These are phyloP conservation scores for Megalopta genalis DNA, from an alignment of 1,140 invertebrate species.

Conservation along the genomic window DNA sequence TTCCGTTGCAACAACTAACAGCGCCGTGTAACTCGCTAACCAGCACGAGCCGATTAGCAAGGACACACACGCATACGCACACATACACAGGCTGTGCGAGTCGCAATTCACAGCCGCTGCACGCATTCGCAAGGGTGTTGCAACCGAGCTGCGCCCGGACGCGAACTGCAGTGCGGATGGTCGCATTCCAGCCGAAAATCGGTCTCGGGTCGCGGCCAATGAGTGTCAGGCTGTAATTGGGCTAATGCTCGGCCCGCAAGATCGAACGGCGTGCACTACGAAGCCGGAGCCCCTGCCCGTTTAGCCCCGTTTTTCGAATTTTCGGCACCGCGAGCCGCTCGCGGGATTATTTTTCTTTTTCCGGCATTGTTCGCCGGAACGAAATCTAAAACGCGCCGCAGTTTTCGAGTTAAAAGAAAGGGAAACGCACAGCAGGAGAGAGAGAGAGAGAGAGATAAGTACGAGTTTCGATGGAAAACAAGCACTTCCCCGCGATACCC, in stretches of 20 bases:
- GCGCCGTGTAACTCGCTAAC: no score
- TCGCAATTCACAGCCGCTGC: no score
- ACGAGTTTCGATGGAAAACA: slow-evolving; percentile 11
- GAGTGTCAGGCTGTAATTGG: background rate
- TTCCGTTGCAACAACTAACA: no score
- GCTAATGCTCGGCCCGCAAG: background rate
- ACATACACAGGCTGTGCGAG: no score
- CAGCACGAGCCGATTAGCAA: no score
- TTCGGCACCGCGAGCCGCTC: background rate
- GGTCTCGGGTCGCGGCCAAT: background rate
- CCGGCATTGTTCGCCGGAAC: background rate
- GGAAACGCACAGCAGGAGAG: background rate
- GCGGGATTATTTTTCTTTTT: background rate
- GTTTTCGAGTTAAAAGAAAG: background rate
- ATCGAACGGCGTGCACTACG: background rate
- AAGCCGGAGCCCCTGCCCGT: no score
- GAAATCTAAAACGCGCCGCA: background rate
- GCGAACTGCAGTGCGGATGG: slow-evolving; percentile 21
- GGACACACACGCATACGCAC: no score
- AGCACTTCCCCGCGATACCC: background rate
- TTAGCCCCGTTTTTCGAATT: background rate
- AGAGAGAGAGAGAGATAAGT: background rate
- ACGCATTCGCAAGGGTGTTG: no score
- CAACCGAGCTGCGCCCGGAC: no score
- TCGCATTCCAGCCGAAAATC: slow-evolving; percentile 3